These are phyloP conservation scores for Lysandra bellargus DNA, from an alignment of 2,888 invertebrate genomes.

Conservation along the genomic window DNA sequence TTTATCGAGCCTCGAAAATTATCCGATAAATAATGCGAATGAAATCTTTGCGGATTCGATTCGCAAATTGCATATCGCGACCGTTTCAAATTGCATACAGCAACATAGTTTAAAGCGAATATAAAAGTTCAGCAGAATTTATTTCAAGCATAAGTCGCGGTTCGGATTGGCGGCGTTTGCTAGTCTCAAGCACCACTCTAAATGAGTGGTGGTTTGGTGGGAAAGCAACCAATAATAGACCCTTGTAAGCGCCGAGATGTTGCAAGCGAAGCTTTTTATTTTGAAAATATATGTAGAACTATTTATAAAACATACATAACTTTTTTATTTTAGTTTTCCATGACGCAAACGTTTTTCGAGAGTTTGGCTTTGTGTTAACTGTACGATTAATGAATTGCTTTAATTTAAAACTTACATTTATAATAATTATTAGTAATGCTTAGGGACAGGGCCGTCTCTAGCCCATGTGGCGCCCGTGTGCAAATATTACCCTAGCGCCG, in stretches of 20 bases:
- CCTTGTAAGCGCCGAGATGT: constrained; percentile 2
- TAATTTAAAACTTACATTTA: no score
- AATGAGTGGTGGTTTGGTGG: constrained; percentile 24
- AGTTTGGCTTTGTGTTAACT: no score
- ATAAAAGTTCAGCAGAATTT: background rate
- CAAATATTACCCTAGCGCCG: no score
- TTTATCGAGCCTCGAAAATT: no score
- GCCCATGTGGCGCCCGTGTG: no score
- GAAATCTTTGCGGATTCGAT: no score
- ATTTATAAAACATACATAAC: background rate
- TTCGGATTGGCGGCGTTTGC: constrained; percentile 20
- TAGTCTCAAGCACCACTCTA: constrained; percentile 22
- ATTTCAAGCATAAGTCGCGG: background rate
- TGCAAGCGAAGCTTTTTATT: constrained; percentile 23
- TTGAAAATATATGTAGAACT: constrained; percentile 5
- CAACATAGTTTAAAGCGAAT: background rate
- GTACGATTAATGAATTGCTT: no score
- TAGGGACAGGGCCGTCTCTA: no score
- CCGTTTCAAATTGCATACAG: no score
- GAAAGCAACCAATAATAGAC: constrained; percentile 20
- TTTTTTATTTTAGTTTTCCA: background rate
- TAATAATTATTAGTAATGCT: no score
- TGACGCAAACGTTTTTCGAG: background rate
- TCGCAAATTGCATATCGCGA: no score
- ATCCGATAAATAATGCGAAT: no score